Percentiles rank a stretch among this genome's conserved stretches.
Evolutionary conservation across 1,140 invertebrate genomes (phyloP).

Genomic region (Nasonia vitripennis): DNA sequence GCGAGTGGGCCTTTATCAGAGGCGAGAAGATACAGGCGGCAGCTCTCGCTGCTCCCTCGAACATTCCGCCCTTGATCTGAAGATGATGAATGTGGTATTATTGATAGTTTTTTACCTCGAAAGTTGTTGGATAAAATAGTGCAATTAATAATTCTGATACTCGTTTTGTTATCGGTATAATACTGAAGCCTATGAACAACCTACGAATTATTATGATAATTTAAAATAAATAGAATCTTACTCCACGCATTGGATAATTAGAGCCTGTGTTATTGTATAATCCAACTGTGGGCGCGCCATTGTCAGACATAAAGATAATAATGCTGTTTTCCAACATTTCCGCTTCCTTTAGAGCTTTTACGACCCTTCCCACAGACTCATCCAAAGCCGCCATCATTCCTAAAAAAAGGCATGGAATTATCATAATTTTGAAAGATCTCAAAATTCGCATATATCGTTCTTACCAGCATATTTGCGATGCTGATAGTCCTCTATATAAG

Average conservation of each 20-base stretch:
- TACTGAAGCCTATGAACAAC: too few species aligned
- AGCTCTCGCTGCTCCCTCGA: slow-evolving; percentile 82
- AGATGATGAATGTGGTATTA: slow-evolving; percentile 37
- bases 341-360: slow-evolving; percentile 73
- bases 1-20: slow-evolving; percentile 70
- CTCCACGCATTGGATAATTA: slow-evolving; percentile 82
- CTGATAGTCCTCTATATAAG: slow-evolving; percentile 76
- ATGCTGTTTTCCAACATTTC: slow-evolving; percentile 80
- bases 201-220: not conserved
- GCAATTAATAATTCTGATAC: too few species aligned
- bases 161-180: too few species aligned
- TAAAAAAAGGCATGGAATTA: slow-evolving; percentile 60
- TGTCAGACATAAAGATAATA: slow-evolving; percentile 84
- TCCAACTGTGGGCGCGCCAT: slow-evolving; percentile 79
- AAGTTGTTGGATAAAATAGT: too few species aligned
- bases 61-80: slow-evolving; percentile 71
- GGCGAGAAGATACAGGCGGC: slow-evolving; percentile 78
- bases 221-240: slow-evolving; percentile 59
- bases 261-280: slow-evolving; percentile 79
- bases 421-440: too few species aligned
- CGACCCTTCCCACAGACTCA: slow-evolving; percentile 79
- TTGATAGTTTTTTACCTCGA: not conserved
- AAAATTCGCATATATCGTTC: not conserved
- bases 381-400: slow-evolving; percentile 81
- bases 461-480: slow-evolving; percentile 78